Conservation (phyloP, 1,140 invertebrate genomes). For the Papilio polytes region DNA sequence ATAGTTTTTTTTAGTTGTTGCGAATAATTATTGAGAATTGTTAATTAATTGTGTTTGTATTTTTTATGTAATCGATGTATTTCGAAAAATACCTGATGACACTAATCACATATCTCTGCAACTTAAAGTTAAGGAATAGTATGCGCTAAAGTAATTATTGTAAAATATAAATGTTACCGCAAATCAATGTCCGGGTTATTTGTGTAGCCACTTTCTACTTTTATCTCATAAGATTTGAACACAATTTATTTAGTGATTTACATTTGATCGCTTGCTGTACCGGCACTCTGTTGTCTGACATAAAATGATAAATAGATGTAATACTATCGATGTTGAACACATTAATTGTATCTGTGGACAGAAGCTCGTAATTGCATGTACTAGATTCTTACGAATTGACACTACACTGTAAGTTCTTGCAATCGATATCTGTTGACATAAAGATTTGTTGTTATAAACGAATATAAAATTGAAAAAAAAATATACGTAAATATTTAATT, state of each 20-base stretch:
- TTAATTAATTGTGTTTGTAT: conserved; percentile 81
- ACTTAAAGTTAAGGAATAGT: conserved; percentile 42
- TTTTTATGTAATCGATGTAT: conserved; percentile 63
- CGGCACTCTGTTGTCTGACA: conserved; percentile 56
- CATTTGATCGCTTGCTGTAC: conserved; percentile 63
- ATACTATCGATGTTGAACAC: conserved; percentile 48
- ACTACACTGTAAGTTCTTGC: conserved; percentile 63
- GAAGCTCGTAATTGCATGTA: conserved; percentile 50
- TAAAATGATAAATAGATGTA: conserved; percentile 47
- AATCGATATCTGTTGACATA: conserved; percentile 73
- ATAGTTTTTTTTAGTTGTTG: conserved; percentile 75
- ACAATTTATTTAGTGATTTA: conserved; percentile 60
- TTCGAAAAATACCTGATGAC: conserved; percentile 50
- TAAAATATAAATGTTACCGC: conserved; percentile 58
- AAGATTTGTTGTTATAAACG: conserved; percentile 78
- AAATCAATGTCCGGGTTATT: conserved; percentile 53
- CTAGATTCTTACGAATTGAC: conserved; percentile 57
- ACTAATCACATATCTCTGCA: conserved; percentile 61
- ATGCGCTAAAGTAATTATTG: conserved; percentile 42
- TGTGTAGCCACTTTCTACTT: conserved; percentile 59
- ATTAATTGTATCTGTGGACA: conserved; percentile 49
- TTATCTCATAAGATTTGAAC: conserved; percentile 64
- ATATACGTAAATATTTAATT: conserved; percentile 84
- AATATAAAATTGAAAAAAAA: conserved; percentile 75
- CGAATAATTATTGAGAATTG: conserved; percentile 76